phyloP scores from a whole-genome alignment of 2,888 invertebrate species.

The Magallana nippona region DNA sequence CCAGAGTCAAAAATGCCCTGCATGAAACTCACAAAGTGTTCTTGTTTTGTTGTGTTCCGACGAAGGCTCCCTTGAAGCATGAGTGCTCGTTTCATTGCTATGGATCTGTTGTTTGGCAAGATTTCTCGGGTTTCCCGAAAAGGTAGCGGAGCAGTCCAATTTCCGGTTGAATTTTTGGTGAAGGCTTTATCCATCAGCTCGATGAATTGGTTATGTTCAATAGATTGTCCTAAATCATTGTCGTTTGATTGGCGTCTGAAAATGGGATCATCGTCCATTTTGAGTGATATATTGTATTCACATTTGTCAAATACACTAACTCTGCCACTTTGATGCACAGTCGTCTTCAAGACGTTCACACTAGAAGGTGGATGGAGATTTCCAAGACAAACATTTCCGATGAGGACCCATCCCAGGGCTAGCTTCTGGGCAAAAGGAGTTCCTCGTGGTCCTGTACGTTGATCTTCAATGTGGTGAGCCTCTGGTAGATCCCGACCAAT shows the following conservation, averaged over 20 bases:
- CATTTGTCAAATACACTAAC: not conserved
- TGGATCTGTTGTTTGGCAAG: conserved; percentile 44
- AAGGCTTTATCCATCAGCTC: conserved; percentile 27
- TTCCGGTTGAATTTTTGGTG: conserved; percentile 24
- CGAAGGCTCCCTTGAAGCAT: conserved; percentile 31
- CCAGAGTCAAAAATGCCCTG: conserved; percentile 46
- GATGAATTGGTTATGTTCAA: conserved; percentile 38
- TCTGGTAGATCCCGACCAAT: conserved; percentile 46
- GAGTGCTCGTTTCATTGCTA: conserved; percentile 41
- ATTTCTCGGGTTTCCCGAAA: conserved; percentile 27
- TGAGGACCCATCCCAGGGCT: conserved; percentile 46
- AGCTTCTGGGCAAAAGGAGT: conserved; percentile 42
- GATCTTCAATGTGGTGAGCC: conserved; percentile 43
- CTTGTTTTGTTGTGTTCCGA: conserved; percentile 43
- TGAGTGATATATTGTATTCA: not conserved
- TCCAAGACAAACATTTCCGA: conserved; percentile 46
- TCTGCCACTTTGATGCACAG: not conserved
- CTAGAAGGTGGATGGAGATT: not conserved
- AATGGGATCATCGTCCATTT: not conserved
- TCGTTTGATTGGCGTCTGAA: not conserved
- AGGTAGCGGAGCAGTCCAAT: conserved; percentile 48
- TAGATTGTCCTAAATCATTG: not conserved
- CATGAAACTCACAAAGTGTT: conserved; percentile 36
- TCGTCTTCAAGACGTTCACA: not conserved
- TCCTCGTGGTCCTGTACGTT: conserved; percentile 35